A percentile compares a stretch with the other conserved stretches of the same genome.
phyloP scores from a whole-genome alignment of 2,113 vertebrate species.

The Gobio gobio region DNA sequence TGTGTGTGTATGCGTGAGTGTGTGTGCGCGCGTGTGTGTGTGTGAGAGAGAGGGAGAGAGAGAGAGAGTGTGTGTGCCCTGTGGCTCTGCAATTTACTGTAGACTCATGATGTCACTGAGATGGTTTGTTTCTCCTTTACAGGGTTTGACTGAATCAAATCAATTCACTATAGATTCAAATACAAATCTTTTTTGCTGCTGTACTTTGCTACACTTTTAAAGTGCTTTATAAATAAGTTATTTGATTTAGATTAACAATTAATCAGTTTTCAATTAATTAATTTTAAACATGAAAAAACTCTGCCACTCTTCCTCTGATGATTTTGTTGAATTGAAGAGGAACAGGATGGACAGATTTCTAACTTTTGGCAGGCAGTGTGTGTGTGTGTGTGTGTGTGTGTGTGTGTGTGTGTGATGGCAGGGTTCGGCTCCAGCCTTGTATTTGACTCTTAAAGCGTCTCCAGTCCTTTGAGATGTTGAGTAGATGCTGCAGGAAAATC shows the following conservation, averaged over 20 bases:
- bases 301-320: background rate
- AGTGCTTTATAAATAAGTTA: background rate
- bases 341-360: background rate
- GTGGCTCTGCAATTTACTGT: background rate
- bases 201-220: background rate
- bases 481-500: constrained; percentile 21
- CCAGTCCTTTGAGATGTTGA: background rate
- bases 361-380: background rate
- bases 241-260: background rate
- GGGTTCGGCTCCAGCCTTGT: background rate
- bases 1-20: no score
- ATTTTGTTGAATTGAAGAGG: background rate
- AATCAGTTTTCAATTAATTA: background rate
- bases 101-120: background rate
- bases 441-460: background rate
- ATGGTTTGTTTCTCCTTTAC: background rate
- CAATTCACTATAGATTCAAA: background rate
- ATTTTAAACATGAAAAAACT: background rate
- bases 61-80: background rate
- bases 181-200: background rate
- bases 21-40: background rate
- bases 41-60: no score
- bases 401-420: background rate
- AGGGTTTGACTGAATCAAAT: background rate
- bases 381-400: background rate